phyloP scores from a whole-genome alignment of 53 echinoderm and acorn worm genomes.

The Echinarachnius parma region DNA sequence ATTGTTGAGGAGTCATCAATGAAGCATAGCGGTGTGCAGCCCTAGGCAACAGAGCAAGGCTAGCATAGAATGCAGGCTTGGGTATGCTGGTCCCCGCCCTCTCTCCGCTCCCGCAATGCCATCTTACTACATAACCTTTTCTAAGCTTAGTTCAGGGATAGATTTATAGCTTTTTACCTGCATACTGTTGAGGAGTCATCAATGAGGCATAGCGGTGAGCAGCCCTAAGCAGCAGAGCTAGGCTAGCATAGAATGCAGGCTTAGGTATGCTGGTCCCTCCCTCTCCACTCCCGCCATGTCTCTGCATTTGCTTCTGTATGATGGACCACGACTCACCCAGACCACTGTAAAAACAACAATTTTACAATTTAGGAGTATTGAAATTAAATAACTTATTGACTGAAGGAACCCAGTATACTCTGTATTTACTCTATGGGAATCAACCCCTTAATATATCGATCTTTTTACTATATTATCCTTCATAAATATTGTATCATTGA shows the following conservation, averaged over 20 bases:
- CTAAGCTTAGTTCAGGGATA: too few relatives aligned
- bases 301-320: conserved; percentile 28
- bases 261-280: conserved; percentile 21
- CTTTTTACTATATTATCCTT: too few relatives aligned
- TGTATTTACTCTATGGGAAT: too few relatives aligned
- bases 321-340: conserved; percentile 32
- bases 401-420: too few relatives aligned
- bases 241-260: conserved; percentile 38
- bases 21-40: neutral
- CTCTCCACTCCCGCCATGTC: conserved; percentile 4
- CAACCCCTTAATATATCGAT: too few relatives aligned
- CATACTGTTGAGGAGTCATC: conserved; percentile 37
- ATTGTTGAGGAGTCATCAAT: neutral
- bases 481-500: too few relatives aligned
- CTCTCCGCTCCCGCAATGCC: too few relatives aligned
- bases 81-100: too few relatives aligned
- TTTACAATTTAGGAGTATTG: too few relatives aligned
- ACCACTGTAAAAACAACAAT: conserved; percentile 17
- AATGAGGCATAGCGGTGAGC: conserved; percentile 21
- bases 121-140: too few relatives aligned
- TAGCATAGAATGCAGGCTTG: conserved; percentile 3
- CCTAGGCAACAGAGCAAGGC: neutral
- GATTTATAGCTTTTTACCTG: too few relatives aligned
- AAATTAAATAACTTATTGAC: too few relatives aligned
- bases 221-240: conserved; percentile 27